These are phyloP conservation scores for Schlechtendalia chinensis DNA, from an alignment of 1,140 invertebrate genomes.

Conservation along the genomic window DNA sequence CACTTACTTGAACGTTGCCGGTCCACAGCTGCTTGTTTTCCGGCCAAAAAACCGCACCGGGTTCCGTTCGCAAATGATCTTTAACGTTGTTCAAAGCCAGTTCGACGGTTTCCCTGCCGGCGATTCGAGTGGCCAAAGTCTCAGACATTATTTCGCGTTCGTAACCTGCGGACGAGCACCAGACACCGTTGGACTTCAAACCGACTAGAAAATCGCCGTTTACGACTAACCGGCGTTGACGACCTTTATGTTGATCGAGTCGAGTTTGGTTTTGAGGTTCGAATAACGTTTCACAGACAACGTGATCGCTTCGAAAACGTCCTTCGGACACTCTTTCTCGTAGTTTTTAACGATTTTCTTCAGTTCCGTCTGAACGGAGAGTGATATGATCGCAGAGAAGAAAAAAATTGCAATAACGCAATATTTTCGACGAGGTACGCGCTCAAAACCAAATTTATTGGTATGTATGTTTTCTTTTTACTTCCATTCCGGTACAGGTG, in stretches of 20 bases:
- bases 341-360: conserved; percentile 1
- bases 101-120: too few species aligned
- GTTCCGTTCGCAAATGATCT: not conserved
- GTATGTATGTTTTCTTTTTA: not conserved
- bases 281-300: not conserved
- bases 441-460: too few species aligned
- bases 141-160: not conserved
- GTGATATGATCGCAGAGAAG: too few species aligned
- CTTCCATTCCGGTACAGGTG: not conserved
- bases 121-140: too few species aligned
- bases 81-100: not conserved
- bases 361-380: not conserved
- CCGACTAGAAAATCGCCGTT: too few species aligned
- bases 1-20: not conserved
- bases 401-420: too few species aligned
- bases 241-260: too few species aligned
- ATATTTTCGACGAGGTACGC: too few species aligned
- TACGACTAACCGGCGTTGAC: too few species aligned
- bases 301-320: not conserved
- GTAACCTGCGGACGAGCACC: not conserved
- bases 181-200: too few species aligned
- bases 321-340: not conserved
- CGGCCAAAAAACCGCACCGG: not conserved
- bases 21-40: not conserved
- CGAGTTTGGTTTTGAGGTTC: not conserved